Evolutionary conservation across 2,888 invertebrate species (phyloP), one percentile per base, ranked within the genome.

Genomic region (Gnatocerus cornutus): DNA sequence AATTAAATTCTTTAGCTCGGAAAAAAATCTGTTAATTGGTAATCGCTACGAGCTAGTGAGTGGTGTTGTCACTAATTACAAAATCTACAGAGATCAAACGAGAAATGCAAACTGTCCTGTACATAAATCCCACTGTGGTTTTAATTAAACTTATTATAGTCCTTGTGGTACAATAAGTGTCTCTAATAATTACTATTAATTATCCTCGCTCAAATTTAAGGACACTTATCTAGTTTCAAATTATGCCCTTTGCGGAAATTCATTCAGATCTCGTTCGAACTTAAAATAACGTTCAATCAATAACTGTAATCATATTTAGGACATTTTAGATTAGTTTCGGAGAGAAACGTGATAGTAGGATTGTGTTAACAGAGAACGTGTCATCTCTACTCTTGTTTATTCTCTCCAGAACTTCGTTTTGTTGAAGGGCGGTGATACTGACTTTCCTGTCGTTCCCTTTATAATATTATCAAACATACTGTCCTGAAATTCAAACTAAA

Each of bases 1-100:
- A 10, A 41, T 41, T 41, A n/a, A 41, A 10, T 41, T 10, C 12
- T 3, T 10, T 12, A 6, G 6, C 41, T n/a, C 13, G 5, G 41
- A 41, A 33, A 33, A 41, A 41, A 41, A 41, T 41, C n/a, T 12
- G 0, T 6, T 41, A 41, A 41, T 41, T 41, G 41, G 6, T 41
- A 10, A 41, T 41, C 7, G 41, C 12, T 6, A 10, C 41, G 41
- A 12, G 13, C 10, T 0, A 8, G 8, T n/a, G 37, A n/a, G 37
- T 21, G 37, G 37, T 37, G 37, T n/a, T 37, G 8, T 37, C n/a
- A 37, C 2, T 37, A 37, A 37, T 37, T 37, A n/a, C 37, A 37
- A 37, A 37, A 37, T n/a, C 7, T 1, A 3, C 7, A 33, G 6
- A 41, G 12, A 6, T 41, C 10, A 10, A 41, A n/a, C 7, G 33